Conservation (phyloP, 2,113 vertebrate genomes). For the Stegostoma tigrinum region DNA sequence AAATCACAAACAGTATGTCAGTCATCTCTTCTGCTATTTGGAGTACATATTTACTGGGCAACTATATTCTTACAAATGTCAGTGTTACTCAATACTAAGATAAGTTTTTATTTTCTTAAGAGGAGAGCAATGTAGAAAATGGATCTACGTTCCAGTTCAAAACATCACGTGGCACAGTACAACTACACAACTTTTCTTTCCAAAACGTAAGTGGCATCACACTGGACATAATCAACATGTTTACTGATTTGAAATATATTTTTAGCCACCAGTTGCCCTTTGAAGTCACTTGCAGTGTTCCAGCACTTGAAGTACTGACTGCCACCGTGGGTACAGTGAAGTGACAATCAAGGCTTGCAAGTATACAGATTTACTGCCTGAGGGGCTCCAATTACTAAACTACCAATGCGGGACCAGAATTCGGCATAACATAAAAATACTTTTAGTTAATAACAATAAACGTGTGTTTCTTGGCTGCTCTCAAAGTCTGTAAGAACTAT, state of each 20-base stretch:
- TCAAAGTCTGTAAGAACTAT: not conserved
- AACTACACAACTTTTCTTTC: not conserved
- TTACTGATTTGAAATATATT: constrained; percentile 35
- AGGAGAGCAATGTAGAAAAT: not conserved
- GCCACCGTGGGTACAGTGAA: not conserved
- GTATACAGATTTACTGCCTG: not conserved
- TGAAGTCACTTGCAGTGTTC: constrained; percentile 17
- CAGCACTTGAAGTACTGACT: not conserved
- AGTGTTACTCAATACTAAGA: not conserved
- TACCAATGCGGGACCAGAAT: not conserved
- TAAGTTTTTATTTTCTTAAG: not conserved
- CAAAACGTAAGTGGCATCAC: not conserved
- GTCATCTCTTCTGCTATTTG: not conserved
- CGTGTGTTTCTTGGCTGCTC: not conserved
- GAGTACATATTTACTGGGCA: not conserved
- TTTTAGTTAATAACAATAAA: too few relatives aligned
- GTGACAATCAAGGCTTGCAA: not conserved
- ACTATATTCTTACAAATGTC: not conserved
- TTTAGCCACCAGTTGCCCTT: not conserved
- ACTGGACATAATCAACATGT: constrained; percentile 28
- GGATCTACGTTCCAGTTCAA: not conserved
- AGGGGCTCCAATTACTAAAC: not conserved
- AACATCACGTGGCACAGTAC: not conserved
- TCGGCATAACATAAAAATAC: not conserved
- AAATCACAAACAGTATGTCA: not conserved